Evolutionary conservation across 2,113 vertebrate species (phyloP), one percentile per base, ranked within the genome.

Genomic region (Eclectus roratus): DNA sequence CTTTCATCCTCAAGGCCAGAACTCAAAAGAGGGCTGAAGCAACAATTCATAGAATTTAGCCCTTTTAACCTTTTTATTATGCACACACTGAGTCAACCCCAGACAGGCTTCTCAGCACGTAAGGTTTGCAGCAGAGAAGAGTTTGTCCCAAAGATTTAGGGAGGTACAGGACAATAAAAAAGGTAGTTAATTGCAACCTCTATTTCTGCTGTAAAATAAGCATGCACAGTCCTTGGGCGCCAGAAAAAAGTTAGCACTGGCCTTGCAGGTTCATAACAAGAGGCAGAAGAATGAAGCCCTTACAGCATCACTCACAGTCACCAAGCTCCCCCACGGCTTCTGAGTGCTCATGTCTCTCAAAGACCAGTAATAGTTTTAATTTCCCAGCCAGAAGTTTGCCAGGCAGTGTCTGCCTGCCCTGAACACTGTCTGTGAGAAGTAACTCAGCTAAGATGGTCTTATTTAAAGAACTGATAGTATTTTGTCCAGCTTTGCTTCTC

Each of bases 361-460:
- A 85, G n/a, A 16, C 29, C 53, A 35, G 5, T 13, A 73, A 63
- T 0, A 66, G 15, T 0, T 66, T 27, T 10, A 10, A 37, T 46
- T 91, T 63, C 50, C 31, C 79, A 81, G 39, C 19, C 19, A 55
- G 44, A 72, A 74, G 17, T 56, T 14, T 47, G 5, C 23, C 31
- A 37, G 19, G 28, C 16, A 50, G 15, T 17, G 25, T 6, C 53
- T 13, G 19, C 10, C 17, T 13, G 9, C 13, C 28, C 39, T 79
- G 6, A 89, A 33, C 31, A 39, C 10, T 2, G 6, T 8, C 49
- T 56, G 13, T 27, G 33, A 49, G 56, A 31, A 47, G 4, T 33
- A 47, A 43, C 7, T 29, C 17, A 3, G 5, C 33, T 68, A 25
- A 46, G 29, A 33, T 19, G 13, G 8, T 65, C 11, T 0, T 41